phyloP scores from a whole-genome alignment of 2,113 vertebrate genomes.

The Hippocampus mohnikei region DNA sequence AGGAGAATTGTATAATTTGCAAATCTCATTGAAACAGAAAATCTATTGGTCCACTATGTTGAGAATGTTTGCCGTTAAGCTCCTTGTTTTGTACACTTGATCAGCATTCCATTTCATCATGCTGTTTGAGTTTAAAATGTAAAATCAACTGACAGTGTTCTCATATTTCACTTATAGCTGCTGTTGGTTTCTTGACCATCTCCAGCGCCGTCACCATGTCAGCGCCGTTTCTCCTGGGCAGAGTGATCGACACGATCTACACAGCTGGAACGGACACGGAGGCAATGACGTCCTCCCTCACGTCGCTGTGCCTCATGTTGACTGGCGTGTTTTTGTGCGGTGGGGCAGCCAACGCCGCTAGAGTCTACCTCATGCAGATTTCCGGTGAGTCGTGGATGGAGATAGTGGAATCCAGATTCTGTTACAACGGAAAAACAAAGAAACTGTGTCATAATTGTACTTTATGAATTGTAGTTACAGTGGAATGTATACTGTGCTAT shows the following conservation, averaged over 20 bases:
- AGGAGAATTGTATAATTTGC: too few species aligned
- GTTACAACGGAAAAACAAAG: background rate
- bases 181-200: constrained; percentile 85
- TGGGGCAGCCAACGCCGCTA: constrained; percentile 84
- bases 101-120: background rate
- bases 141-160: background rate
- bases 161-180: constrained; percentile 68
- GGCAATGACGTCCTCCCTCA: constrained; percentile 74
- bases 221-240: constrained; percentile 90
- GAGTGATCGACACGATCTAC: constrained; percentile 91
- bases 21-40: too few species aligned
- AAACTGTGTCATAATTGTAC: background rate
- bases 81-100: background rate
- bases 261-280: constrained; percentile 64
- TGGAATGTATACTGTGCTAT: background rate
- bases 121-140: background rate
- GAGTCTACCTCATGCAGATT: constrained; percentile 93
- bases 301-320: constrained; percentile 80
- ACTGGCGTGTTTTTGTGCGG: constrained; percentile 87
- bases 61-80: too few species aligned
- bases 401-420: background rate
- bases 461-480: background rate
- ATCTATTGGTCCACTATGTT: too few species aligned
- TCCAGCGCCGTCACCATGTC: constrained; percentile 97
- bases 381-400: constrained; percentile 76